phyloP scores from a whole-genome alignment of 2,888 invertebrate genomes.

The Hirtodrosophila cameraria region DNA sequence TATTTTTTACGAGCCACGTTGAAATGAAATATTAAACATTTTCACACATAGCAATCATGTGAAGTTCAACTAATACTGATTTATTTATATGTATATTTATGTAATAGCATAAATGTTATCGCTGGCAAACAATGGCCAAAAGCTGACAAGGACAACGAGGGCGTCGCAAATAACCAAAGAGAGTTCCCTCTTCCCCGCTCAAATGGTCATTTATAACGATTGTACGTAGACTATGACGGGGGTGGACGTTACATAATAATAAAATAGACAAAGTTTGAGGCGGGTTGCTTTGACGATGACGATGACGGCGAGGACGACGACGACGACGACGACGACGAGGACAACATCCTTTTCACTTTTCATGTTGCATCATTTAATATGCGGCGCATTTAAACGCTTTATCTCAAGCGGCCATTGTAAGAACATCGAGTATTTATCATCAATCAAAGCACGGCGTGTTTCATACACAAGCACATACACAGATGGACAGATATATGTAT shows the following conservation, averaged over 20 bases:
- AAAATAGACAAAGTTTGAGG: constrained; percentile 49
- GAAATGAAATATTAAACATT: constrained; percentile 62
- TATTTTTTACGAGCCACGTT: constrained; percentile 35
- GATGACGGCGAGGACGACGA: constrained; percentile 5
- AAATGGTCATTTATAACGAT: constrained; percentile 79
- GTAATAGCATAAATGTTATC: constrained; percentile 77
- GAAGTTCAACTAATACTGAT: constrained; percentile 71
- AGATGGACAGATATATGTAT: background rate
- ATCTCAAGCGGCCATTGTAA: constrained; percentile 71
- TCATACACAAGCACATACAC: constrained; percentile 36
- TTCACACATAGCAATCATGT: constrained; percentile 28
- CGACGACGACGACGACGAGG: constrained; percentile 4
- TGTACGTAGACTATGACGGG: constrained; percentile 25
- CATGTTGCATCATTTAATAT: constrained; percentile 79
- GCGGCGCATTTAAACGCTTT: constrained; percentile 76
- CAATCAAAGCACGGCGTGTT: constrained; percentile 70
- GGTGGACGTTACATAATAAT: constrained; percentile 66
- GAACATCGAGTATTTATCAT: constrained; percentile 72
- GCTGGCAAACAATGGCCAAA: constrained; percentile 61
- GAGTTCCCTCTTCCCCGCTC: constrained; percentile 28
- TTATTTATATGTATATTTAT: constrained; percentile 69
- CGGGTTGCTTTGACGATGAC: constrained; percentile 3
- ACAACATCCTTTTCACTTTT: constrained; percentile 66
- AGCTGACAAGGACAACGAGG: constrained; percentile 34
- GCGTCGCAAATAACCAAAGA: constrained; percentile 36